phyloP scores from a whole-genome alignment of 2,113 vertebrate species.

The Asarcornis scutulata region DNA sequence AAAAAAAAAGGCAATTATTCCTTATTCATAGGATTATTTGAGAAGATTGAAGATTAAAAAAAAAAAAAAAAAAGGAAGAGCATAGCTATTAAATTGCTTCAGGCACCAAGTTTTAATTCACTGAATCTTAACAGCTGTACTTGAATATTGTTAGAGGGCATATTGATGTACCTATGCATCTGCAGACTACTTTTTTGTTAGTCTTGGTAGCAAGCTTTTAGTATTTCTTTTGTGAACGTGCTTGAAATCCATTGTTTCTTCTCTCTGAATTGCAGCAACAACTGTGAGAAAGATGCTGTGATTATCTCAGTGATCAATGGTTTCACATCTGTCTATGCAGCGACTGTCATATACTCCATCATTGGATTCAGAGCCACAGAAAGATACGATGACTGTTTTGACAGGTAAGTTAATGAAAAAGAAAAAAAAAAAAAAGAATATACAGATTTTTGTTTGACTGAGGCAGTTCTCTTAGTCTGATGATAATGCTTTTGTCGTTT shows the following conservation, averaged over 20 bases:
- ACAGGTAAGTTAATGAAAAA: conserved; percentile 67
- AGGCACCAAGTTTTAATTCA: neutral
- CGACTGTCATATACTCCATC: conserved; percentile 94
- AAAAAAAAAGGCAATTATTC: neutral
- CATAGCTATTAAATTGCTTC: neutral
- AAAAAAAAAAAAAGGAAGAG: no score
- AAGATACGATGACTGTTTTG: conserved; percentile 86
- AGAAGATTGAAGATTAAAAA: no score
- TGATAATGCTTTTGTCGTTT: neutral
- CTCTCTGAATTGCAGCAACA: conserved; percentile 82
- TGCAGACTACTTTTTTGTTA: neutral
- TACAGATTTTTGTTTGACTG: neutral
- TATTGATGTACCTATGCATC: neutral
- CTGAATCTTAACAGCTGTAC: neutral
- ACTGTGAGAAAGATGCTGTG: conserved; percentile 91
- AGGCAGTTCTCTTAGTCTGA: neutral
- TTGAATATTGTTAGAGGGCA: neutral
- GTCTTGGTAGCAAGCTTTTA: neutral
- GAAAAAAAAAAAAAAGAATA: neutral
- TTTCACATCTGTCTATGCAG: conserved; percentile 91
- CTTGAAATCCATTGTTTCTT: neutral
- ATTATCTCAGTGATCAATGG: conserved; percentile 93
- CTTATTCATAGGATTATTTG: neutral
- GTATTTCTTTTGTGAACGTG: neutral
- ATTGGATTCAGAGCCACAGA: conserved; percentile 94